Conservation (phyloP, 2,888 invertebrate genomes). For the Hirtodrosophila confusa region DNA sequence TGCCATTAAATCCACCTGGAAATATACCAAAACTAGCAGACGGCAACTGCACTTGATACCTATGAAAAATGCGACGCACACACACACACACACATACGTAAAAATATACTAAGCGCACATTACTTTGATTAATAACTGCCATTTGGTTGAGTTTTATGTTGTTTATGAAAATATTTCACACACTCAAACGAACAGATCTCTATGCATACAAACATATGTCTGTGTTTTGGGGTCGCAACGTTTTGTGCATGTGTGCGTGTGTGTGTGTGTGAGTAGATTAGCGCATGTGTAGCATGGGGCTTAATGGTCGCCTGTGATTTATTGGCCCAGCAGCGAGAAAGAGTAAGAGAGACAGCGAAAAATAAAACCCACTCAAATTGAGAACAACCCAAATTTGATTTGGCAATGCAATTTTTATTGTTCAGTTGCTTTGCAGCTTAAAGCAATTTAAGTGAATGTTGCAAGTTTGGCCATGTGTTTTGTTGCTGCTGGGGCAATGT, state of each 20-base stretch:
- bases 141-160: slow-evolving; percentile 78
- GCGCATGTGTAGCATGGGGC: slow-evolving; percentile 71
- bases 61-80: slow-evolving; percentile 57
- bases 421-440: slow-evolving; percentile 10
- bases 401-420: slow-evolving; percentile 48
- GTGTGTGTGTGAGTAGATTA: slow-evolving; percentile 61
- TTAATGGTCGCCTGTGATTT: slow-evolving; percentile 72
- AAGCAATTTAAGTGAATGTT: slow-evolving; percentile 35
- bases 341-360: slow-evolving; percentile 4
- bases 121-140: slow-evolving; percentile 80
- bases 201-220: slow-evolving; percentile 4
- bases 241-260: slow-evolving; percentile 33
- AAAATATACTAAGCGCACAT: slow-evolving; percentile 57
- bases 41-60: slow-evolving; percentile 70
- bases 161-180: slow-evolving; percentile 78
- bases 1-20: slow-evolving; percentile 75
- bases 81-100: slow-evolving; percentile 17
- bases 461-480: slow-evolving; percentile 33
- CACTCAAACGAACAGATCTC: slow-evolving; percentile 38
- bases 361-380: slow-evolving; percentile 18
- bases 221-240: slow-evolving; percentile 42
- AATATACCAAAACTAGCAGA: slow-evolving; percentile 63
- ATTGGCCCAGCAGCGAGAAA: slow-evolving; percentile 47
- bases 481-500: slow-evolving; percentile 36
- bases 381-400: slow-evolving; percentile 48